phyloP scores from a whole-genome alignment of 2,888 invertebrate genomes.

The Drosophila cognata region DNA sequence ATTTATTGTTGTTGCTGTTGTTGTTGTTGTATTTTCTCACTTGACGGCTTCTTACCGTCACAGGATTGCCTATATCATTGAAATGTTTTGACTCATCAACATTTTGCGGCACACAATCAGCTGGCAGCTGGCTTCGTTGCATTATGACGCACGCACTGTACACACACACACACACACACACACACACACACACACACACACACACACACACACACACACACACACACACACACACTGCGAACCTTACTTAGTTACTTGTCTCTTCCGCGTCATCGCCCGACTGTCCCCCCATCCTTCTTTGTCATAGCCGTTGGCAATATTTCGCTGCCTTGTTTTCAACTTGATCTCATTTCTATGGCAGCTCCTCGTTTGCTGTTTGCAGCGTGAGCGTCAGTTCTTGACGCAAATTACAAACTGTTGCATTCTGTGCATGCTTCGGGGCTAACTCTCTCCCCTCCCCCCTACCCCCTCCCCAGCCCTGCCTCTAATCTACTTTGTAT shows the following conservation, averaged over 20 bases:
- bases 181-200: no score
- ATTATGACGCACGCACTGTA: slow-evolving; percentile 19
- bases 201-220: no score
- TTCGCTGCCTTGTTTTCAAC: slow-evolving; percentile 38
- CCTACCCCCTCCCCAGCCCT: background rate
- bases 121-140: background rate
- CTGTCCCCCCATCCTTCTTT: slow-evolving; percentile 8
- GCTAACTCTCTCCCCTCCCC: background rate
- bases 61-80: slow-evolving; percentile 21
- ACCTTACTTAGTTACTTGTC: slow-evolving; percentile 1
- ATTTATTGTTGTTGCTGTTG: no score
- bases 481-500: background rate
- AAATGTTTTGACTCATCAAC: slow-evolving; percentile 61
- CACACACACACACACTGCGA: background rate
- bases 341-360: slow-evolving; percentile 28
- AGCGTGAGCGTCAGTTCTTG: slow-evolving; percentile 25
- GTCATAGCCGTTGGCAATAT: slow-evolving; percentile 31
- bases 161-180: background rate
- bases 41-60: slow-evolving; percentile 8
- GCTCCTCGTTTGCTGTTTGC: slow-evolving; percentile 17
- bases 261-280: background rate
- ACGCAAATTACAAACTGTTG: slow-evolving; percentile 58
- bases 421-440: slow-evolving; percentile 10
- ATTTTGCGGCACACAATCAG: slow-evolving; percentile 43
- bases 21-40: background rate